phyloP scores from a whole-genome alignment of 1,140 invertebrate species.

The Chironomus tepperi region DNA sequence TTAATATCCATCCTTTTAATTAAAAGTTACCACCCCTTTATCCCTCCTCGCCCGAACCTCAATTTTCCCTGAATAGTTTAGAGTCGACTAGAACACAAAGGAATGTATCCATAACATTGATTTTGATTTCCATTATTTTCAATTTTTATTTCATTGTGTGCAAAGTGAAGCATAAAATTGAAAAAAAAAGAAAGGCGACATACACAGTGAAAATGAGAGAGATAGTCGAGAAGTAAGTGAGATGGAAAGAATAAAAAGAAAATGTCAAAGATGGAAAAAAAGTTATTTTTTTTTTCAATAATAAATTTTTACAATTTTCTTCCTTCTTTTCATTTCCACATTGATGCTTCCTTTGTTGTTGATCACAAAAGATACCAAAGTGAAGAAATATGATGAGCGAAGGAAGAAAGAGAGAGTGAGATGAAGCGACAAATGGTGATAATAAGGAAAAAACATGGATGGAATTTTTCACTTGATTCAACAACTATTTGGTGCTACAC shows the following conservation, averaged over 20 bases:
- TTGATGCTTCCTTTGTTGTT: too few species aligned
- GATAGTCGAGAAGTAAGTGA: not conserved
- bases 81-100: not conserved
- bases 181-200: slow-evolving; percentile 4
- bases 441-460: too few species aligned
- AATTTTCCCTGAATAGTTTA: too few species aligned
- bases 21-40: too few species aligned
- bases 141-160: slow-evolving; percentile 16
- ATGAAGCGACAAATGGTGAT: too few species aligned
- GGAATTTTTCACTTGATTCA: too few species aligned
- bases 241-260: not conserved
- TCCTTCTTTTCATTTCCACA: not conserved
- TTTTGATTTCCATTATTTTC: slow-evolving; percentile 23
- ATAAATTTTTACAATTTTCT: not conserved
- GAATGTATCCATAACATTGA: slow-evolving; percentile 21
- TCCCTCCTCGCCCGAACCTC: too few species aligned
- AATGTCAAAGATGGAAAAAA: not conserved
- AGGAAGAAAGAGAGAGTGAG: too few species aligned
- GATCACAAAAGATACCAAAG: too few species aligned
- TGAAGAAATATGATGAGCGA: too few species aligned
- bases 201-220: not conserved
- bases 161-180: slow-evolving; percentile 23
- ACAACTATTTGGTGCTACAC: too few species aligned
- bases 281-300: not conserved
- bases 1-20: too few species aligned